Conservation (phyloP, 1,140 invertebrate species). For the Drosophila guanche region DNA sequence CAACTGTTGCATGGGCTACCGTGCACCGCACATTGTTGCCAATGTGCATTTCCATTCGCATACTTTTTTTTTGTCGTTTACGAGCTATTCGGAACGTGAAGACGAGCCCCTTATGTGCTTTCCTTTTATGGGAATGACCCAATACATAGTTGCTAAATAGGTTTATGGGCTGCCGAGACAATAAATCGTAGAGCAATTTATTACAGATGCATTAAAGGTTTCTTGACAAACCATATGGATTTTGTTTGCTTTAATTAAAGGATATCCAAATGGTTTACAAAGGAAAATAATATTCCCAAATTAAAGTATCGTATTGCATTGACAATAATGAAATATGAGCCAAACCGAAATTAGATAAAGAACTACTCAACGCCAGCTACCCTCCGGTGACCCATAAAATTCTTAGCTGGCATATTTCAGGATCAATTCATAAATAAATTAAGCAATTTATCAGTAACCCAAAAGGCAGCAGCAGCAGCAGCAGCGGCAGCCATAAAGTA, state of each 20-base stretch:
- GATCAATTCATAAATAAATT: slow-evolving; percentile 42
- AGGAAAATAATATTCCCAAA: too few relatives aligned
- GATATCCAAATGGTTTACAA: too few relatives aligned
- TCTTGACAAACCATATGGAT: not conserved
- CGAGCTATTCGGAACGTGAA: slow-evolving; percentile 16
- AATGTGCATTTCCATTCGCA: slow-evolving; percentile 29
- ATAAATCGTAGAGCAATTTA: not conserved
- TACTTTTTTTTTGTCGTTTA: slow-evolving; percentile 23
- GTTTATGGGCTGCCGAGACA: slow-evolving; percentile 39
- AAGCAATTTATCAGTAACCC: slow-evolving; percentile 54
- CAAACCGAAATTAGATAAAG: too few relatives aligned
- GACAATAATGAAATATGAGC: too few relatives aligned
- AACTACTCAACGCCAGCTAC: not conserved
- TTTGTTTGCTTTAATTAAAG: too few relatives aligned
- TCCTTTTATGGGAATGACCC: slow-evolving; percentile 49
- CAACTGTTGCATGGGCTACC: slow-evolving; percentile 41
- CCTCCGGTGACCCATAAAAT: slow-evolving; percentile 10
- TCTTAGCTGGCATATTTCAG: not conserved
- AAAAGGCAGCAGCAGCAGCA: too few relatives aligned
- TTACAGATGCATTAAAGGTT: not conserved
- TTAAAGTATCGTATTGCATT: too few relatives aligned
- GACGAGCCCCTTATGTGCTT: slow-evolving; percentile 35
- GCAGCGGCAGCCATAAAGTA: slow-evolving; percentile 12
- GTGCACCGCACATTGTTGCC: slow-evolving; percentile 18
- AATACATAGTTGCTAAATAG: slow-evolving; percentile 37